Evolutionary conservation across 2,888 invertebrate genomes (phyloP), one percentile per base, ranked within the genome.

Genomic region (Metellina segmentata): DNA sequence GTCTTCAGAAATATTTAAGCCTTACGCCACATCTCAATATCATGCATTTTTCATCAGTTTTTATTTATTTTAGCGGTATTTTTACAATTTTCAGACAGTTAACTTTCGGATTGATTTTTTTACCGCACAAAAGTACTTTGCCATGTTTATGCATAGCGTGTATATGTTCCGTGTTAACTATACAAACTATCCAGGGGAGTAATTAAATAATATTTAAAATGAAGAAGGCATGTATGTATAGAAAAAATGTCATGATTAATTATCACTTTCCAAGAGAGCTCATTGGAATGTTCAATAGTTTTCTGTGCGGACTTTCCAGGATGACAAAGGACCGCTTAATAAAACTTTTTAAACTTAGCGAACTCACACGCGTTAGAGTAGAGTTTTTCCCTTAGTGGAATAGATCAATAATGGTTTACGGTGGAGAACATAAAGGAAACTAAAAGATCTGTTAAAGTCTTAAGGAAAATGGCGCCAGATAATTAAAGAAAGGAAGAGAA

Each of bases 401-500:
- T 34, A 61, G 61, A 61, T 61, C 61, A 61, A 61, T 61, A 61
- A 61, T 61, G 61, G 61, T 61, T 61, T 61, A 61, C 61, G 61
- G 16, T 11, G 61, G 61, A 6, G 61, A 61, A 61, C 61, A 16
- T 61, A 71, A 82, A 71, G 19, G 49, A 49, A 71, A 74, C 8
- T 49, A 19, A 13, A 72, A 75, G 20, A 85, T 53, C 53, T 85
- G 75, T 75, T 74, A 75, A 85, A 85, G 85, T 20, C 74, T 85
- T 34, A n/a, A n/a, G 61, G 74, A 48, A 75, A 61, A 34, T 74
- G 53, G 74, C 74, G 74, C 53, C 53, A 20, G 48, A 74, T 85
- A 85, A 85, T 85, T 85, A 85, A 85, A 85, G 85, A 61, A 85
- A 85, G 61, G 61, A 34, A 85, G 52, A 75, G 74, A 11, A 13